Evolutionary conservation across 2,888 invertebrate genomes (phyloP), one percentile per base, ranked within the genome.

Genomic region (Flexamia atlantica): DNA sequence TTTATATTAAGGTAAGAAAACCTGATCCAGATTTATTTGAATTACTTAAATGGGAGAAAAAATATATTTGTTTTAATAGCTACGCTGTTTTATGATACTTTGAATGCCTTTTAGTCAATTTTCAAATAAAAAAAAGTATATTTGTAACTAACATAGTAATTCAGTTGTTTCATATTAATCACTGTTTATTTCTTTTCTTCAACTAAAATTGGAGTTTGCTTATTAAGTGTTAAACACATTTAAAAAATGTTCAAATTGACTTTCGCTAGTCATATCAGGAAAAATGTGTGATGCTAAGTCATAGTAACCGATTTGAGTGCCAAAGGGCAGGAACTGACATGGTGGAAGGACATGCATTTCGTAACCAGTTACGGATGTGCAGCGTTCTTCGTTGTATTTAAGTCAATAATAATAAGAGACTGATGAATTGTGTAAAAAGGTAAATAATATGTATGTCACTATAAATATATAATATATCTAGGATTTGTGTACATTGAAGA

Each of bases 271-370:
- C 79, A 57, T 79, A 79, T 57, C 79, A 79, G 79, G 79, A 30
- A n/a, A 32, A 30, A 57, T 50, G 57, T 79, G 79, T 79, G 79
- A 79, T 79, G 79, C 57, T 74, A 50, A 76, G 53, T 53, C 76
- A 50, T 25, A 72, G 72, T 72, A 72, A 42, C 72, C 72, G 42
- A 72, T 28, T 50, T 28, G 72, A 72, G 82, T 83, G 82, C 82
- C 82, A 82, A 70, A 70, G 9, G 82, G 82, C 72, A 82, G 42
- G 82, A 20, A 74, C 81, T 83, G 82, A 83, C 50, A 40, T 12
- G 20, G 57, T 36, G 42, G 72, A 50, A 74, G 82, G 40, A 57
- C 20, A 23, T 30, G 57, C 79, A 50, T 36, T 32, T 20, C 57
- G 20, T 40, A 72, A 36, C 36, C 17, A 28, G 12, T 30, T 30